Evolutionary conservation across 2,888 invertebrate genomes (phyloP).

Genomic region (Melanostoma scalare): DNA sequence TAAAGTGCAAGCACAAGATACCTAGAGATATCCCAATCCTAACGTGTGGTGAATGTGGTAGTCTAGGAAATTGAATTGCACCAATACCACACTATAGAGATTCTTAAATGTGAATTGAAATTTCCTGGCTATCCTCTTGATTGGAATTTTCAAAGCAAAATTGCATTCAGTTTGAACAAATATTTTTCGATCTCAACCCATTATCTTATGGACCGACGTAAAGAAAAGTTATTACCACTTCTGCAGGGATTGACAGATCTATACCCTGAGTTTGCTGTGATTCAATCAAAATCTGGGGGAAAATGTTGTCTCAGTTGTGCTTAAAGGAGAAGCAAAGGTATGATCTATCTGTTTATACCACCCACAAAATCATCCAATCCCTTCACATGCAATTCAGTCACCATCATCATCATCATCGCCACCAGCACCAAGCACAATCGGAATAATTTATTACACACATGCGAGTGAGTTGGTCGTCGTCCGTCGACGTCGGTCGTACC

Average conservation of each 20-base stretch:
- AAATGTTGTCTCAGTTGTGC: conserved; percentile 42
- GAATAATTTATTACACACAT: conserved; percentile 72
- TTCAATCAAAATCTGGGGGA: conserved; percentile 64
- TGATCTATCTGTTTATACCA: conserved; percentile 19
- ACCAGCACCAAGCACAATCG: conserved; percentile 47
- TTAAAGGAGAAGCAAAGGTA: conserved; percentile 31
- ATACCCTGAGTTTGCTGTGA: conserved; percentile 42
- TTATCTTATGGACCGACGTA: neutral
- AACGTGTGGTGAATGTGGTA: neutral
- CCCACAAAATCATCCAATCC: conserved; percentile 26
- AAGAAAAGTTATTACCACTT: neutral
- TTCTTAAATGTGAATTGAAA: conserved; percentile 67
- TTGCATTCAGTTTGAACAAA: conserved; percentile 58
- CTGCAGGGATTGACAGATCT: conserved; percentile 54
- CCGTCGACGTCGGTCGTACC: neutral
- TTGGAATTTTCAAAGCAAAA: conserved; percentile 65
- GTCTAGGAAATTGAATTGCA: conserved; percentile 58
- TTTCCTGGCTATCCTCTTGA: conserved; percentile 43
- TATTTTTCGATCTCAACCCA: conserved; percentile 24
- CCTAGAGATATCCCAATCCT: conserved; percentile 23
- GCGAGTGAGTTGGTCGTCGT: conserved; percentile 59
- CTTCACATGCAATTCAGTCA: conserved; percentile 20
- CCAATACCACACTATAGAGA: conserved; percentile 59
- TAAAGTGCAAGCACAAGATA: conserved; percentile 43
- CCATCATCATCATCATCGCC: conserved; percentile 32